Evolutionary conservation across 2,797 vertebrate species (phyloP).

Genomic region (Tamandua tetradactyla): DNA sequence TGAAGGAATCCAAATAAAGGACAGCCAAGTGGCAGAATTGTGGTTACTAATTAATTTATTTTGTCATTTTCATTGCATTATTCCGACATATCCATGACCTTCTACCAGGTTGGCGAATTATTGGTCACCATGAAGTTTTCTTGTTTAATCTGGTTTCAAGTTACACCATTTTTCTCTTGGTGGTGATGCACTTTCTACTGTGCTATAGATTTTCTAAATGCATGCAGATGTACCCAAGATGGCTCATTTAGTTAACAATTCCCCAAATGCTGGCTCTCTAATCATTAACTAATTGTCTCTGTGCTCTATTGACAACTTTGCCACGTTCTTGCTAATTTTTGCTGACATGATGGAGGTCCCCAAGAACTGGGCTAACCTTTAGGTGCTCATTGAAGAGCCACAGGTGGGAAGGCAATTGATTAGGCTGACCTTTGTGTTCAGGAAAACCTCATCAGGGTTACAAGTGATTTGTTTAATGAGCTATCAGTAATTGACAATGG

Average conservation of each 20-base stretch:
- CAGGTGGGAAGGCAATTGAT: conserved; percentile 95
- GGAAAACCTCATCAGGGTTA: conserved; percentile 98
- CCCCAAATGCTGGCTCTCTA: conserved; percentile 90
- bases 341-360: conserved; percentile 93
- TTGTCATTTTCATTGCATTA: not conserved
- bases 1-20: not conserved
- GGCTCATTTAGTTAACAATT: conserved; percentile 94
- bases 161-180: conserved; percentile 52
- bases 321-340: conserved; percentile 95
- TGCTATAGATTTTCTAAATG: conserved; percentile 92
- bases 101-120: conserved; percentile 44
- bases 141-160: conserved; percentile 65
- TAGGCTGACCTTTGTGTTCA: conserved; percentile 93
- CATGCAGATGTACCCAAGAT: conserved; percentile 93
- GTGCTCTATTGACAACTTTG: conserved; percentile 93
- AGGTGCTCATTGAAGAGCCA: conserved; percentile 91
- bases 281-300: conserved; percentile 99
- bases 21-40: not conserved
- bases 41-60: not conserved
- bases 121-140: not conserved
- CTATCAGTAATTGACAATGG: conserved; percentile 94
- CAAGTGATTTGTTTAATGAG: conserved; percentile 98
- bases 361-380: conserved; percentile 96
- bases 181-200: not conserved
- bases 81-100: not conserved